These are phyloP conservation scores for Furcifer pardalis DNA, from an alignment of 2,797 vertebrate species.

Conservation along the genomic window DNA sequence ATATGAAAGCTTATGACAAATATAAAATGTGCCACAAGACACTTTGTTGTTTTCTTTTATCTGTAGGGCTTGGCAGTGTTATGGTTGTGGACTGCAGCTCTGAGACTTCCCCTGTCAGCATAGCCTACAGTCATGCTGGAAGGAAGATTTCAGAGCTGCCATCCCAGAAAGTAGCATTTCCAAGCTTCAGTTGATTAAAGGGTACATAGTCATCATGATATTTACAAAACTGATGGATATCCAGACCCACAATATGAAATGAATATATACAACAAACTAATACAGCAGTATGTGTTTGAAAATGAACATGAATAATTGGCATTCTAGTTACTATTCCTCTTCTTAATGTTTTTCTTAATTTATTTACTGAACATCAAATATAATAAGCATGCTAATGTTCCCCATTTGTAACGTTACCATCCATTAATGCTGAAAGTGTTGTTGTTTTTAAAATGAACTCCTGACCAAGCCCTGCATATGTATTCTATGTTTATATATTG, in stretches of 20 bases:
- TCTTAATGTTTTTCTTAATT: neutral
- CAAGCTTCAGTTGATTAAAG: too few species aligned
- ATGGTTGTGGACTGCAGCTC: too few species aligned
- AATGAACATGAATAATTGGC: neutral
- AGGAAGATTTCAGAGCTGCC: neutral
- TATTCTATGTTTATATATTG: neutral
- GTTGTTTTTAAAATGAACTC: neutral
- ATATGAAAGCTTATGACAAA: too few species aligned
- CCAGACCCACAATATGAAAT: too few species aligned
- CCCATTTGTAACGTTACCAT: neutral
- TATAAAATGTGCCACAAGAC: too few species aligned
- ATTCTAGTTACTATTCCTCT: neutral
- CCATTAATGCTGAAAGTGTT: neutral
- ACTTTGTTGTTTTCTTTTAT: too few species aligned
- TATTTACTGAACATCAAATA: neutral
- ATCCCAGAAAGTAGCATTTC: too few species aligned
- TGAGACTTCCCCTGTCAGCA: neutral
- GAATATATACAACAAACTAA: too few species aligned
- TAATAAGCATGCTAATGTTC: neutral
- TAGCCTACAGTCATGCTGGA: neutral
- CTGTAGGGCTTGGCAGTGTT: too few species aligned
- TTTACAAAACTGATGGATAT: too few species aligned
- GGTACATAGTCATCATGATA: too few species aligned
- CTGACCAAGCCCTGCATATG: neutral
- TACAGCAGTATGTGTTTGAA: too few species aligned